A percentile compares a stretch with the other conserved stretches of the same genome.
Conservation (phyloP, 2,888 invertebrate genomes). For the Parnassius orleans region DNA sequence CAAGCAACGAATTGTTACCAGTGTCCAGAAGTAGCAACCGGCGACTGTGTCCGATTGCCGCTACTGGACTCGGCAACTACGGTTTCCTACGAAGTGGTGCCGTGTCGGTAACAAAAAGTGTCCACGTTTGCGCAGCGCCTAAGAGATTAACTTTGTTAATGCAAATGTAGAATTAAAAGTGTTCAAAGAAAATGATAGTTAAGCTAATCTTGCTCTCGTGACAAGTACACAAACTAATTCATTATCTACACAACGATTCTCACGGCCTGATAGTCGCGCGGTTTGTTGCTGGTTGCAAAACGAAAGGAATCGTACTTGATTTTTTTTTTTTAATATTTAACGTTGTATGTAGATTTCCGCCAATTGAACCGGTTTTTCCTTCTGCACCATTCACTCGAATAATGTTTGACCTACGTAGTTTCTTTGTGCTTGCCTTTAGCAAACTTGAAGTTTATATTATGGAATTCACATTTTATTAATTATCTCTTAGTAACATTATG, state of each 20-base stretch:
- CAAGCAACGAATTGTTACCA: no score
- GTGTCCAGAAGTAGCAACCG: no score
- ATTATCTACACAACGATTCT: neutral
- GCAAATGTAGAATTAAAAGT: no score
- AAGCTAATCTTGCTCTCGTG: no score
- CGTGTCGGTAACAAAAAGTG: no score
- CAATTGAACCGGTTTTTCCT: slow-evolving; percentile 23
- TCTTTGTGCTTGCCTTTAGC: neutral
- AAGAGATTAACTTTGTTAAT: no score
- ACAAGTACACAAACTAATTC: no score
- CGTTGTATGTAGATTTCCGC: slow-evolving; percentile 14
- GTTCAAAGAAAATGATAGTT: no score
- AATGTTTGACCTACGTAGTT: slow-evolving; percentile 11
- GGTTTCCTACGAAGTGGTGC: no score
- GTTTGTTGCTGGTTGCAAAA: slow-evolving; percentile 4
- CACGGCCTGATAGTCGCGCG: neutral
- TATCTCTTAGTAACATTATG: slow-evolving; percentile 2
- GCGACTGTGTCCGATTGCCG: no score
- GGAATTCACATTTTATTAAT: neutral
- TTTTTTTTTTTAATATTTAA: slow-evolving; percentile 8
- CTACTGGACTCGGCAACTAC: no score
- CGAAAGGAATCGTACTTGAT: slow-evolving; percentile 7
- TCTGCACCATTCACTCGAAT: slow-evolving; percentile 18
- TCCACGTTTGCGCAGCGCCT: no score
- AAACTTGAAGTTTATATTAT: neutral